phyloP scores from a whole-genome alignment of 1,140 invertebrate genomes.

The Hycleus phaleratus region DNA sequence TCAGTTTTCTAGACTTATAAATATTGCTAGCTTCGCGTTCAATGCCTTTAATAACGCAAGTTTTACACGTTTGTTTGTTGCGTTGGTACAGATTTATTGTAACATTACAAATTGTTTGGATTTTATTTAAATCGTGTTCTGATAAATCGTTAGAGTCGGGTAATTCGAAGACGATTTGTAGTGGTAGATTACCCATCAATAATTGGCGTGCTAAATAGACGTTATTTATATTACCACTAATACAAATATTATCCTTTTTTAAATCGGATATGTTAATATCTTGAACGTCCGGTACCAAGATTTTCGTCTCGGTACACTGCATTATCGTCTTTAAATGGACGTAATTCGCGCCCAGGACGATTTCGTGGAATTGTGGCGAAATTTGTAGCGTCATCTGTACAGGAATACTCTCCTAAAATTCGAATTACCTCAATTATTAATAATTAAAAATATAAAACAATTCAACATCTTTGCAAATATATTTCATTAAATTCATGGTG shows the following conservation, averaged over 20 bases:
- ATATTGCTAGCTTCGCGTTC: conserved; percentile 50
- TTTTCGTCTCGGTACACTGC: conserved; percentile 75
- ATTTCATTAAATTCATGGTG: conserved; percentile 70
- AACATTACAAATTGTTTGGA: neutral
- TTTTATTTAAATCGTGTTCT: neutral
- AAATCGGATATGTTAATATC: conserved; percentile 75
- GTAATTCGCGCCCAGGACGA: conserved; percentile 77
- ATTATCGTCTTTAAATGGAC: conserved; percentile 82
- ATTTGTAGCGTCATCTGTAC: conserved; percentile 91
- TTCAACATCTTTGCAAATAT: conserved; percentile 71
- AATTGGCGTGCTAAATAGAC: neutral
- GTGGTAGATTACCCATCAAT: neutral
- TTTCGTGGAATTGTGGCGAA: conserved; percentile 83
- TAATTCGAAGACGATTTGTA: neutral
- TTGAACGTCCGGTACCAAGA: conserved; percentile 77
- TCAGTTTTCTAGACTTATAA: conserved; percentile 77
- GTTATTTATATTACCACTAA: conserved; percentile 57
- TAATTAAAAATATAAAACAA: conserved; percentile 45
- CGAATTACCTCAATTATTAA: conserved; percentile 7
- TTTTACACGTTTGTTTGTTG: too few species aligned
- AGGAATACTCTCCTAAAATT: conserved; percentile 58
- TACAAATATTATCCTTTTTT: conserved; percentile 85
- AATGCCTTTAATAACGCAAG: too few species aligned
- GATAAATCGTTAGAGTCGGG: neutral
- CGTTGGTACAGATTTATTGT: neutral